Evolutionary conservation across 2,888 invertebrate species (phyloP).

Genomic region (Trachelus troglodyta): DNA sequence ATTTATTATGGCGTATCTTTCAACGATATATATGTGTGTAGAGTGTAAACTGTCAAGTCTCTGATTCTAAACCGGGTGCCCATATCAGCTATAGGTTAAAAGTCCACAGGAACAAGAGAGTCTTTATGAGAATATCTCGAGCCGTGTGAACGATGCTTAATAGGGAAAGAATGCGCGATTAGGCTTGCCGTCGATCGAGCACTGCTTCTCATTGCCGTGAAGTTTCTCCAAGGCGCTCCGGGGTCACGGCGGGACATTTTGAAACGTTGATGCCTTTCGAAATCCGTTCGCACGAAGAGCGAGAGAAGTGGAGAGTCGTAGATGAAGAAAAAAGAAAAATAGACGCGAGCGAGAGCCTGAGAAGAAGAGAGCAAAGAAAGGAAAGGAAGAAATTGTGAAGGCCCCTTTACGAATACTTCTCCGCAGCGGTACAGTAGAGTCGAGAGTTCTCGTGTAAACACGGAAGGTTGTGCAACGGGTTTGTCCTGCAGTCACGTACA

Average conservation of each 20-base stretch:
- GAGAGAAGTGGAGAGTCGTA: neutral
- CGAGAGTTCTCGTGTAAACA: conserved; percentile 10
- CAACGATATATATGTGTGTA: neutral
- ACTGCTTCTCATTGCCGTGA: neutral
- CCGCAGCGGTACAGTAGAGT: neutral
- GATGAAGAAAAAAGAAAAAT: neutral
- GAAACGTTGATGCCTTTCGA: neutral
- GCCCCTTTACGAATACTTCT: neutral
- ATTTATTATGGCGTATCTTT: neutral
- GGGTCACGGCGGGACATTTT: neutral
- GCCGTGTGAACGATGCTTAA: neutral
- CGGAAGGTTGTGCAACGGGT: conserved; percentile 17
- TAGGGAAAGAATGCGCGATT: neutral
- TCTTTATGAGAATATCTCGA: neutral
- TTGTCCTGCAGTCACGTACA: conserved; percentile 16
- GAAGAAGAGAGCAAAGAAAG: neutral
- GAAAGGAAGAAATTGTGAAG: neutral
- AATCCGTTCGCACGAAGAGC: neutral
- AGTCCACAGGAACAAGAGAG: neutral
- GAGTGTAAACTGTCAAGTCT: neutral
- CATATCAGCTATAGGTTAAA: neutral
- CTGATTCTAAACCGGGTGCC: neutral
- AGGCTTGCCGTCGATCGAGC: neutral
- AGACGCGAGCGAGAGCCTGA: neutral
- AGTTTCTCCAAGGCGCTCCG: neutral